phyloP scores from a whole-genome alignment of 2,113 vertebrate species.

The Bos javanicus region DNA sequence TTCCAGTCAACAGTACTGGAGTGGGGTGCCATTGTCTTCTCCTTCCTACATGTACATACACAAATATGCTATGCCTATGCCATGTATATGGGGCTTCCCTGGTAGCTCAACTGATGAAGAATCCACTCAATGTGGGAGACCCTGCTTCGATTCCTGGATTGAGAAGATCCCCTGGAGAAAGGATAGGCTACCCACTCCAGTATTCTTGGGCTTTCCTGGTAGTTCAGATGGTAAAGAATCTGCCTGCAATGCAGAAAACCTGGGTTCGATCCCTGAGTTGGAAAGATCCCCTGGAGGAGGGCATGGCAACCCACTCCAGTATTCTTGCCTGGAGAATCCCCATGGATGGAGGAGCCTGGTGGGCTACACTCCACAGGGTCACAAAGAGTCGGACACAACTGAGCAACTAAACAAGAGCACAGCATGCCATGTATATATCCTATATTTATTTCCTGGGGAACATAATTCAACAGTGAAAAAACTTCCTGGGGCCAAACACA shows the following conservation, averaged over 20 bases:
- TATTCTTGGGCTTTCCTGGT: neutral
- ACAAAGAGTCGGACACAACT: neutral
- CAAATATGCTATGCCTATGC: no score
- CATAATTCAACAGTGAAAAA: conserved; percentile 37
- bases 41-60: neutral
- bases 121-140: neutral
- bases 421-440: neutral
- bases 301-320: neutral
- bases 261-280: neutral
- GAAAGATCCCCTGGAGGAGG: neutral
- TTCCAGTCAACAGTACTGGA: no score
- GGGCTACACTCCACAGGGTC: neutral
- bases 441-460: conserved; percentile 33
- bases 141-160: neutral
- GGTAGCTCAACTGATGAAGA: neutral
- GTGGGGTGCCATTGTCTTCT: no score
- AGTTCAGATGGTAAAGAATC: neutral
- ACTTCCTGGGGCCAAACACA: neutral
- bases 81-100: neutral
- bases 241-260: neutral
- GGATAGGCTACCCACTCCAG: neutral
- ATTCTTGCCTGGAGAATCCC: neutral
- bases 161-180: neutral
- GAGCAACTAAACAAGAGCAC: neutral
- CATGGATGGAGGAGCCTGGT: neutral